Base-by-base conservation (phyloP, 2,888 invertebrate species). In the Latheticus oryzae region DNA sequence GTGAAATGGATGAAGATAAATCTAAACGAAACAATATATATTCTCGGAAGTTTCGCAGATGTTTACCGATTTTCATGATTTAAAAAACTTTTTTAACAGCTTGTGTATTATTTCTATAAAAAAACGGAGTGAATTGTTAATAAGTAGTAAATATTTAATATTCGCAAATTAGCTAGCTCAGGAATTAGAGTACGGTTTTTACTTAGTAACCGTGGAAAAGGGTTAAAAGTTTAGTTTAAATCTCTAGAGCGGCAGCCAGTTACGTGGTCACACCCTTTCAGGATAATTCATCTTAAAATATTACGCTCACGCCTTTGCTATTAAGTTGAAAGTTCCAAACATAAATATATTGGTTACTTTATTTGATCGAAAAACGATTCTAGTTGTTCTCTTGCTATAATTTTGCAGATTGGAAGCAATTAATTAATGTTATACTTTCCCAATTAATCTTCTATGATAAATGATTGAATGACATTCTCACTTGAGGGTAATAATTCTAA, bases 221-320 rank as follows among this genome's bases (percentile, higher is more conserved):
- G 50, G 50, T 50, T 50, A 50, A 38, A 50, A 50, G 50, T 50
- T 50, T 33, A 50, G 38, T 38, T 38, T 50, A 50, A 50, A 50
- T 50, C 50, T 37, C 38, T 16, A 5, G 30, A 28, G 38, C 38
- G 37, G 24, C 50, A 23, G 28, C 9, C 19, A 8, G 50, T 38
- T 28, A 50, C 38, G 50, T 50, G 38, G 50, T 50, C 50, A 50
- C 50, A 50, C 38, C 38, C 50, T 50, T 50, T 50, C 30, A 15
- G 50, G 50, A 50, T 50, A 50, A 50, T 50, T 50, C 38, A 50
- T 50, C 38, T 38, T 50, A 50, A 50, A 50, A 38, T 50, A 50
- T 50, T 37, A 30, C 37, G 26, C 50, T 50, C 50, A 50, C 50
- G 50, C 37, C 50, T 48, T 50, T 35, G 50, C 50, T 50, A 50